Percentiles rank a stretch among this genome's conserved stretches.
phyloP scores from a whole-genome alignment of 1,140 invertebrate genomes.

The Melanaphis sacchari region DNA sequence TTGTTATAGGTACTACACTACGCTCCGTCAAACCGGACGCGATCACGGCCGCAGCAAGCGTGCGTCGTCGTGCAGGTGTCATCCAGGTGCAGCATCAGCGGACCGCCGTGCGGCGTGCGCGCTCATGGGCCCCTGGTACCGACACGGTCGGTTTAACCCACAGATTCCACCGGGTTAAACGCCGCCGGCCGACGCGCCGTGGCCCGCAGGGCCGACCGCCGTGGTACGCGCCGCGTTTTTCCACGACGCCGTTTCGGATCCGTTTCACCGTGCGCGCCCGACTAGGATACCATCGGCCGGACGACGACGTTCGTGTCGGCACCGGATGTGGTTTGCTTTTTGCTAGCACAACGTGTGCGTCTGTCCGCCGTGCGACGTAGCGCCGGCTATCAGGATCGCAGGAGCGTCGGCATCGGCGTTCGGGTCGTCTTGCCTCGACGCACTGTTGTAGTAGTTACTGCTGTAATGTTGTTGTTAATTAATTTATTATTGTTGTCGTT shows the following conservation, averaged over 20 bases:
- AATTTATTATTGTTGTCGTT: too few species aligned
- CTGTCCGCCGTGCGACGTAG: background rate
- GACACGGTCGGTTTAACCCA: background rate
- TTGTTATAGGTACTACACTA: too few species aligned
- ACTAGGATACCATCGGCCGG: background rate
- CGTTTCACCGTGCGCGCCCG: conserved; percentile 39
- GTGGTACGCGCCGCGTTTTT: background rate
- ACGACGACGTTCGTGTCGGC: background rate
- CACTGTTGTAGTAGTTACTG: too few species aligned
- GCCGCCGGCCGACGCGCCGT: background rate
- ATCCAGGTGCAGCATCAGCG: background rate
- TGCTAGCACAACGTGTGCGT: background rate
- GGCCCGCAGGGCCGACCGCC: background rate
- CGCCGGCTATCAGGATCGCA: background rate
- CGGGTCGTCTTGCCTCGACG: background rate
- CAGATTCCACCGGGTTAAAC: conserved; percentile 31
- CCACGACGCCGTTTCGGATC: conserved; percentile 38
- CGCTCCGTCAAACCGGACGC: too few species aligned
- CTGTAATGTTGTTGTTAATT: too few species aligned
- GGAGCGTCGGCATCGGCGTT: background rate
- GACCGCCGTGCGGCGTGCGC: background rate
- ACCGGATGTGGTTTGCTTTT: background rate
- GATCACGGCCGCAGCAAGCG: background rate
- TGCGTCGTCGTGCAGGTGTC: too few species aligned
- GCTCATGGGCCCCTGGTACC: conserved; percentile 5